Conservation (phyloP, 2,113 vertebrate genomes). For the Nestor notabilis region DNA sequence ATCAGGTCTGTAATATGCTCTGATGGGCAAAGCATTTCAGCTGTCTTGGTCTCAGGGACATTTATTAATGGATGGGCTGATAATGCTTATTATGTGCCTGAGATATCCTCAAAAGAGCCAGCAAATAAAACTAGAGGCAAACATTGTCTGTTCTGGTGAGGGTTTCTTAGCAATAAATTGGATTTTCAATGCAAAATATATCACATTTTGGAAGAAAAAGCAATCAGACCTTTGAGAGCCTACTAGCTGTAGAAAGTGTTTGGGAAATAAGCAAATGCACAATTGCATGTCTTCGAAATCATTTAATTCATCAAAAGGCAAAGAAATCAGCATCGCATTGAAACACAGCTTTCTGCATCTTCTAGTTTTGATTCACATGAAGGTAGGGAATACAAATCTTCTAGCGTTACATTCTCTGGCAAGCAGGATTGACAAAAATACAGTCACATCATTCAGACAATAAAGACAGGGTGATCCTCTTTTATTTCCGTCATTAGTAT, state of each 20-base stretch:
- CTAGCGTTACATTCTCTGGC: background rate
- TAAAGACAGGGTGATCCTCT: background rate
- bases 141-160: background rate
- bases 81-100: constrained; percentile 43
- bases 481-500: background rate
- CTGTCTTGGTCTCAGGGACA: constrained; percentile 4
- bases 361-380: background rate
- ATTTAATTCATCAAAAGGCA: background rate
- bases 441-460: background rate
- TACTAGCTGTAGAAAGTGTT: background rate
- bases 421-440: background rate
- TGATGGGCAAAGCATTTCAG: constrained; percentile 32
- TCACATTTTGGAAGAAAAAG: constrained; percentile 25
- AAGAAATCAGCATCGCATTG: constrained; percentile 19
- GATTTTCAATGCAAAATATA: constrained; percentile 39
- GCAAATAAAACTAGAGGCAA: constrained; percentile 18
- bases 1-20: constrained; percentile 16
- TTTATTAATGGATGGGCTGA: constrained; percentile 64
- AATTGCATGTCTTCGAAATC: background rate
- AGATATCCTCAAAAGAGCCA: constrained; percentile 40
- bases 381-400: background rate
- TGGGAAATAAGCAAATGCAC: constrained; percentile 1
- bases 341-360: background rate
- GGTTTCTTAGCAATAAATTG: constrained; percentile 57
- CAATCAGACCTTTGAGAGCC: background rate